Percentiles rank a stretch among this genome's conserved stretches.
Conservation (phyloP, 2,888 invertebrate species). For the Drosophila paramelanica region DNA sequence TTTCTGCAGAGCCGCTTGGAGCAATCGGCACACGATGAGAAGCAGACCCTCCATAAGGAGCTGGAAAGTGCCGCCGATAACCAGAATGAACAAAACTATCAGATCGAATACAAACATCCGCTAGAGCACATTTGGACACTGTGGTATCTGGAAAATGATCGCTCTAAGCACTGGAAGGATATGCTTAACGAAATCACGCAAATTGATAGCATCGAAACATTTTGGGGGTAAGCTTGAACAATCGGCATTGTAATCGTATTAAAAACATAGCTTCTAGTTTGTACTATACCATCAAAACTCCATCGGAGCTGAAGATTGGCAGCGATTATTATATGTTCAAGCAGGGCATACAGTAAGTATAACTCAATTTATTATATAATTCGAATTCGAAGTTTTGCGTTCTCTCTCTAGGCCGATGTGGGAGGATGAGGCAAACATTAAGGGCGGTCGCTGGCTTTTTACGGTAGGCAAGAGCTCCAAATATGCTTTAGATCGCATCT, state of each 20-base stretch:
- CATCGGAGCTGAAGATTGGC: slow-evolving; percentile 67
- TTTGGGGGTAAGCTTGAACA: slow-evolving; percentile 86
- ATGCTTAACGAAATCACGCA: slow-evolving; percentile 72
- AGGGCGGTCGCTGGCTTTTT: slow-evolving; percentile 67
- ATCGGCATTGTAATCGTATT: background rate
- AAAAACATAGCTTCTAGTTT: slow-evolving; percentile 33
- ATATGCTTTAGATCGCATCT: slow-evolving; percentile 61
- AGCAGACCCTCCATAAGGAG: slow-evolving; percentile 19
- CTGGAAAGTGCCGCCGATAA: slow-evolving; percentile 19
- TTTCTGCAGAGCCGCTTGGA: slow-evolving; percentile 35
- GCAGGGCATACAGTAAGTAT: slow-evolving; percentile 61
- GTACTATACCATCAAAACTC: slow-evolving; percentile 72
- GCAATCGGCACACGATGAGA: slow-evolving; percentile 25
- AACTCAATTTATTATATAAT: background rate
- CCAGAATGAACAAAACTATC: slow-evolving; percentile 32
- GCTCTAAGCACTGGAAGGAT: slow-evolving; percentile 67
- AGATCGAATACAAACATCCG: slow-evolving; percentile 66
- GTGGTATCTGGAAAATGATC: slow-evolving; percentile 73
- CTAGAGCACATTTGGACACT: slow-evolving; percentile 69
- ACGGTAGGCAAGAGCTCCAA: slow-evolving; percentile 58
- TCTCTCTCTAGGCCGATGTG: slow-evolving; percentile 80
- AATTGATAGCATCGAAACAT: slow-evolving; percentile 70
- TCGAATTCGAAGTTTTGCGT: background rate
- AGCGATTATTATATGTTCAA: slow-evolving; percentile 72
- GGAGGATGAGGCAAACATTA: slow-evolving; percentile 69